phyloP scores from a whole-genome alignment of 2,113 vertebrate species.

The Pelodiscus sinensis region DNA sequence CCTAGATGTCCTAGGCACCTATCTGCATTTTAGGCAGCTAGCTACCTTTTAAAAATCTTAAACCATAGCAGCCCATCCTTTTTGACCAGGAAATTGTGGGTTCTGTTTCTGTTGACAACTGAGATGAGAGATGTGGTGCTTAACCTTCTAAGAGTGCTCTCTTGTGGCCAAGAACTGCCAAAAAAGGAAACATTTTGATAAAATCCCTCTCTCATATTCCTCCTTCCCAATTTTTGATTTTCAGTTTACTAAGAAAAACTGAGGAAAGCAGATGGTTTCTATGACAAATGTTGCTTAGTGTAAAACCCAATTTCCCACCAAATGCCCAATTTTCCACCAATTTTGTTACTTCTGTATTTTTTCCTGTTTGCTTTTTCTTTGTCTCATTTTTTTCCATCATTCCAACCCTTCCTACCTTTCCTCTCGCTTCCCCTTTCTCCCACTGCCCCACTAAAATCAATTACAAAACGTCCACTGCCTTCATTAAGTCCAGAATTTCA shows the following conservation, averaged over 20 bases:
- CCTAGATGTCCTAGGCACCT: not conserved
- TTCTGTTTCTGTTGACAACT: not conserved
- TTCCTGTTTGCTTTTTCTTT: not conserved
- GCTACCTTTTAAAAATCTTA: not conserved
- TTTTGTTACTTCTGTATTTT: not conserved
- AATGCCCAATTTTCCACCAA: not conserved
- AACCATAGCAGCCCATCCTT: not conserved
- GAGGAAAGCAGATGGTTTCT: not conserved
- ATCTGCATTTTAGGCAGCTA: not conserved
- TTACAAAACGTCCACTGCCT: not conserved
- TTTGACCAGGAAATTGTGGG: not conserved
- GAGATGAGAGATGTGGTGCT: not conserved
- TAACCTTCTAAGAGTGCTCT: not conserved
- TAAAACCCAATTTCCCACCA: not conserved
- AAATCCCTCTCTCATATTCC: not conserved
- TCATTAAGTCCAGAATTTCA: not conserved
- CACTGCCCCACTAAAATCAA: not conserved
- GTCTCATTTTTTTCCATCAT: not conserved
- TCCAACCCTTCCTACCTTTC: not conserved
- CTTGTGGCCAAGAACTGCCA: not conserved
- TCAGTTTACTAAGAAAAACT: not conserved
- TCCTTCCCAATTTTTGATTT: not conserved
- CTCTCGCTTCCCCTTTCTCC: not conserved
- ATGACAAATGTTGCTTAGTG: not conserved
- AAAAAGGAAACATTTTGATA: not conserved